Percentiles rank a stretch among this genome's conserved stretches.
phyloP scores from a whole-genome alignment of 2,113 vertebrate species.

The Garra rufa region DNA sequence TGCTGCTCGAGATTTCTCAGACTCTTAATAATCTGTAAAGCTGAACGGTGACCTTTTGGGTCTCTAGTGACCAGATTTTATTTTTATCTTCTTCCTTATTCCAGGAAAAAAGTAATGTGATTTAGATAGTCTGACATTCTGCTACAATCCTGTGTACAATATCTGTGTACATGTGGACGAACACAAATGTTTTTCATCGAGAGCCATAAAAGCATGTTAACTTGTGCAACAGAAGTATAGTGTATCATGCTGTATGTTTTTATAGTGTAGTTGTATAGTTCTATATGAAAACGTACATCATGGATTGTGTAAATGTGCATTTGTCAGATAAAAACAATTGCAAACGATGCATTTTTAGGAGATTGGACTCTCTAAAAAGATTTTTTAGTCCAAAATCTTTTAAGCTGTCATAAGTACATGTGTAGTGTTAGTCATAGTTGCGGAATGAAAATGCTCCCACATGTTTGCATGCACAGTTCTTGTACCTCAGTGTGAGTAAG shows the following conservation, averaged over 20 bases:
- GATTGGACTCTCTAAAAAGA: not conserved
- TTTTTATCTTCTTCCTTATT: conserved; percentile 6
- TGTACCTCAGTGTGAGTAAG: not conserved
- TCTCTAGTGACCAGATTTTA: conserved; percentile 8
- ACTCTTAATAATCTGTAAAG: conserved; percentile 29
- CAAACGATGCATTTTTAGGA: not conserved
- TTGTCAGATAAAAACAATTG: not conserved
- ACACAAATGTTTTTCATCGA: conserved; percentile 60
- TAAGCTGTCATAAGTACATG: conserved; percentile 41
- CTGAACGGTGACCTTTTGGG: conserved; percentile 23
- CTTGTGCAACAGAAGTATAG: conserved; percentile 53
- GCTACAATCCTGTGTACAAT: not conserved
- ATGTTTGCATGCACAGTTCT: conserved; percentile 39
- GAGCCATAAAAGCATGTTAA: conserved; percentile 45
- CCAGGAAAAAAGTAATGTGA: conserved; percentile 28
- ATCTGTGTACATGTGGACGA: conserved; percentile 41
- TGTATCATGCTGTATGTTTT: conserved; percentile 54
- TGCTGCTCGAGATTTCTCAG: conserved; percentile 3
- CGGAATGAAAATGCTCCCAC: conserved; percentile 21
- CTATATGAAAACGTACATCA: conserved; percentile 65
- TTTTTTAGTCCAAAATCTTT: conserved; percentile 34
- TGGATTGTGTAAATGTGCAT: conserved; percentile 54
- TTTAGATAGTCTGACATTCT: conserved; percentile 11
- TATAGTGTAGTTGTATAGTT: conserved; percentile 57
- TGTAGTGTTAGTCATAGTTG: conserved; percentile 29